A percentile compares a stretch with the other conserved stretches of the same genome.
Conservation (phyloP, 2,888 invertebrate genomes). For the Sepiola atlantica region DNA sequence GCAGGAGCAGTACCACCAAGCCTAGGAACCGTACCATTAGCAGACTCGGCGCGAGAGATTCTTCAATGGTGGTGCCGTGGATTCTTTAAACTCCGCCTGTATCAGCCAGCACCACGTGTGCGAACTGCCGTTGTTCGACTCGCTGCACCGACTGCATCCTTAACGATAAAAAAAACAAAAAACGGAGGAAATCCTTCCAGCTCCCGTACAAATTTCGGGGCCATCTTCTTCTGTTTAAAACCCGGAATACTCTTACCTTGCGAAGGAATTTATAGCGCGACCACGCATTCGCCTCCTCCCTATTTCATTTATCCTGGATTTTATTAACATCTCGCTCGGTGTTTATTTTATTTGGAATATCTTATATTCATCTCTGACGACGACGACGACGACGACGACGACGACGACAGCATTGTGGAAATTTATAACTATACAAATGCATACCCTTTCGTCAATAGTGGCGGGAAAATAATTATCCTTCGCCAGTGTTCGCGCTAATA, state of each 20-base stretch:
- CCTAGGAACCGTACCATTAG: not conserved
- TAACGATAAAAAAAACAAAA: too few relatives aligned
- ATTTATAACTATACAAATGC: not conserved
- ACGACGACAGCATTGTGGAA: not conserved
- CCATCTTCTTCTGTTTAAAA: not conserved
- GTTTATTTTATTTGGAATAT: not conserved
- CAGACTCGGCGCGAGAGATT: not conserved
- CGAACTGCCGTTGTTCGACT: too few relatives aligned
- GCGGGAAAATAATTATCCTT: too few relatives aligned
- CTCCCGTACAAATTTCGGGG: not conserved
- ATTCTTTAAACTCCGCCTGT: slow-evolving; percentile 22
- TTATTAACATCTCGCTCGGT: not conserved
- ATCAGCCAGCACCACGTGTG: not conserved
- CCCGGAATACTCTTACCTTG: not conserved
- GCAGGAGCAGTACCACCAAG: not conserved
- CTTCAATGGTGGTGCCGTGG: too few relatives aligned
- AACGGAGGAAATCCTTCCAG: too few relatives aligned
- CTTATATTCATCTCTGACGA: not conserved
- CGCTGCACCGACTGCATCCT: not conserved
- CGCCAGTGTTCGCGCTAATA: too few relatives aligned
- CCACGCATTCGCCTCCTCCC: not conserved
- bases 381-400: too few relatives aligned
- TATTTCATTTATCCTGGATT: not conserved
- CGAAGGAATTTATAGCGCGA: not conserved
- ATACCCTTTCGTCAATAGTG: too few relatives aligned